Evolutionary conservation across 2,797 vertebrate genomes (phyloP), one percentile per base, ranked within the genome.

Genomic region (Arrhamphus sclerolepis): DNA sequence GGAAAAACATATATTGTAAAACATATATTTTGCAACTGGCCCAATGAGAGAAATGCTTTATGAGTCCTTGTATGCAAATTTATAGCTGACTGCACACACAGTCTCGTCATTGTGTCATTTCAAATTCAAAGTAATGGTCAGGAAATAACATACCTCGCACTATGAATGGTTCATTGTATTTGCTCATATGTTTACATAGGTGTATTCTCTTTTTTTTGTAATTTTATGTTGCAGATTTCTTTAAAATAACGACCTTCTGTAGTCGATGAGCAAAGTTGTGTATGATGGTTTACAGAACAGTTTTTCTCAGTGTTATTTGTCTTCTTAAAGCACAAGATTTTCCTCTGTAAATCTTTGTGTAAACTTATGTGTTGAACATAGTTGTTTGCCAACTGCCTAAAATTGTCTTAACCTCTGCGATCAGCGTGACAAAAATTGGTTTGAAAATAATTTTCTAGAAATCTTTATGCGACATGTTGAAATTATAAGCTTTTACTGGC

Each of bases 341-440:
- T 21, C n/a, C 66, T 76, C 38, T 70, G 53, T 47, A 65, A 75
- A 72, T 14, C 1, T 70, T 66, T 89, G 79, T 86, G 19, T 34
- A 50, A 56, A 72, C 56, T 68, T 53, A 43, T 83, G 70, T 88
- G 62, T 70, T 88, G 50, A 90, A 55, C 64, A 78, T 74, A 82
- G 83, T 72, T 87, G 79, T 90, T 79, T 76, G 69, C 87, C 88
- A 92, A 90, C 89, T 91, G 91, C 91, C 89, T 90, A 88, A 92
- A 91, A 92, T 89, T 66, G 81, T 91, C 87, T 77, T 77, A 78
- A 76, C 56, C 40, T 75, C 81, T 84, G 77, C 64, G 63, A 87
- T 86, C 85, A 89, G 86, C 82, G 77, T 82, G 38, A 70, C 31
- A 57, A 67, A 85, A 14, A 60, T 42, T 13, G 11, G 24, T 48